Percentiles rank a stretch among this genome's conserved stretches.
Conservation (phyloP, 2,113 vertebrate species). For the Aldabrachelys gigantea region DNA sequence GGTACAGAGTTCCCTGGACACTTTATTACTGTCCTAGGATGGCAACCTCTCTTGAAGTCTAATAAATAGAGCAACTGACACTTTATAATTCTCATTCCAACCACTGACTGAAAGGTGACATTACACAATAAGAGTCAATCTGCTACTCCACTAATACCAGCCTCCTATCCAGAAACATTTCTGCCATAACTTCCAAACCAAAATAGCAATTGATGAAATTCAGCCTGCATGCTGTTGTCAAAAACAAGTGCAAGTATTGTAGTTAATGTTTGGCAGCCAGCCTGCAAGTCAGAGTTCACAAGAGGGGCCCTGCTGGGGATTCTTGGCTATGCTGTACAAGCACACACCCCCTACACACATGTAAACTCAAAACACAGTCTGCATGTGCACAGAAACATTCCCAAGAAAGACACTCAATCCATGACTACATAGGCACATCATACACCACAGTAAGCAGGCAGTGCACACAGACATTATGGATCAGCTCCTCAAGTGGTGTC, state of each 20-base stretch:
- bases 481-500: neutral
- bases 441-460: neutral
- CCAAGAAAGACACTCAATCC: neutral
- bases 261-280: conserved; percentile 78
- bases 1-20: neutral
- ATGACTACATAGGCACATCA: neutral
- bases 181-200: conserved; percentile 73
- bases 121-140: conserved; percentile 71
- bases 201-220: conserved; percentile 81
- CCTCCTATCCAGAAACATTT: conserved; percentile 69
- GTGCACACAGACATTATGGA: neutral
- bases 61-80: conserved; percentile 60
- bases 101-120: conserved; percentile 74
- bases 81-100: conserved; percentile 50
- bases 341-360: neutral
- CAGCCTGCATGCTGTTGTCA: conserved; percentile 78
- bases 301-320: conserved; percentile 43
- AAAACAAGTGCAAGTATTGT: conserved; percentile 83
- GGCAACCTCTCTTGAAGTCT: conserved; percentile 58
- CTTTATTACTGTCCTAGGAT: conserved; percentile 31
- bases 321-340: conserved; percentile 48
- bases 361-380: neutral
- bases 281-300: conserved; percentile 56
- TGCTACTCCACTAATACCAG: conserved; percentile 1
- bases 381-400: conserved; percentile 3